These are phyloP conservation scores for Taeniopygia guttata DNA, from an alignment of 2,797 vertebrate species.

Conservation along the genomic window DNA sequence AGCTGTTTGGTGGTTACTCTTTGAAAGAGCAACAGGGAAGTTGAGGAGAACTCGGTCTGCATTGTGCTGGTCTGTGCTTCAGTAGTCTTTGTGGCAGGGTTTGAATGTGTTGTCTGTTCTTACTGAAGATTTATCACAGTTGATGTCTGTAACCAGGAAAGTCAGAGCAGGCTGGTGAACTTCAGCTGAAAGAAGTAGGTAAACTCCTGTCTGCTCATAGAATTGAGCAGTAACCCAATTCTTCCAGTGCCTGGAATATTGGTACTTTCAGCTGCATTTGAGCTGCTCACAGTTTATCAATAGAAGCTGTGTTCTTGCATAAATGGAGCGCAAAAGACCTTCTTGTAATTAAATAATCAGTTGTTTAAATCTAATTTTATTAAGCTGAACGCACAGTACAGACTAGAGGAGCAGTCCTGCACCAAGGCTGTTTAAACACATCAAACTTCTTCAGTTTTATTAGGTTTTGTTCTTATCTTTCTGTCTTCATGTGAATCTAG, in stretches of 20 bases:
- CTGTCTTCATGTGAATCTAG: not conserved
- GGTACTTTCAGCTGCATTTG: not conserved
- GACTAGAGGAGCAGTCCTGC: not conserved
- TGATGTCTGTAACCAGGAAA: rapidly evolving
- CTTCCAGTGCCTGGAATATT: not conserved
- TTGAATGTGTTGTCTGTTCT: not conserved
- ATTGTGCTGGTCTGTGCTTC: not conserved
- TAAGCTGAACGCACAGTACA: not conserved
- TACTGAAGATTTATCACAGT: not conserved
- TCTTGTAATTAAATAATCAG: not conserved
- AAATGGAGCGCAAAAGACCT: not conserved
- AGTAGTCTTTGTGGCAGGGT: not conserved
- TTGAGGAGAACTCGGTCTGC: not conserved
- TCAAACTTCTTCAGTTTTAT: not conserved
- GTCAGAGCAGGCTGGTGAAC: not conserved
- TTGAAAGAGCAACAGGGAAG: not conserved
- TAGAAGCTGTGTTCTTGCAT: not conserved
- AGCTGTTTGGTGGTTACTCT: not conserved
- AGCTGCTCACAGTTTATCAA: not conserved
- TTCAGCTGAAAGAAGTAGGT: not conserved
- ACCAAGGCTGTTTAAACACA: not conserved
- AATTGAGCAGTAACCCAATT: not conserved
- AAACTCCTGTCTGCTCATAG: not conserved
- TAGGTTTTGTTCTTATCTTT: not conserved
- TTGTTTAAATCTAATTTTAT: slow-evolving; percentile 7